phyloP scores from a whole-genome alignment of 2,113 vertebrate species.

The Tringa solitaria region DNA sequence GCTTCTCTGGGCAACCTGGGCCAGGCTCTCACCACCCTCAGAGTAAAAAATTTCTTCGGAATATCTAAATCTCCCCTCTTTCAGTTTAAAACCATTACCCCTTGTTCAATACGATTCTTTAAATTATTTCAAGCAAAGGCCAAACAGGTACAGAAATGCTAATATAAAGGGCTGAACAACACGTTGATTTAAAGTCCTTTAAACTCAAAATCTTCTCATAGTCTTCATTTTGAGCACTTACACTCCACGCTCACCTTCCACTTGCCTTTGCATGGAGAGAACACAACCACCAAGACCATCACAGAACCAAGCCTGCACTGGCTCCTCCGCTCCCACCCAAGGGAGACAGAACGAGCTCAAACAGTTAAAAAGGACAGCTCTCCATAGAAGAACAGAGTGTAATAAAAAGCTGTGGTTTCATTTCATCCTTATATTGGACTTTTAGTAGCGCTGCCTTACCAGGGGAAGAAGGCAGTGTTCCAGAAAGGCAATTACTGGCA shows the following conservation, averaged over 20 bases:
- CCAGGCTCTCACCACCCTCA: not conserved
- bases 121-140: not conserved
- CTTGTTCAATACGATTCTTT: not conserved
- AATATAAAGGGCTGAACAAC: not conserved
- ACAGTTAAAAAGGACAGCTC: not conserved
- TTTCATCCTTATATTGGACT: not conserved
- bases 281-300: not conserved
- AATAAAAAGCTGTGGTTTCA: not conserved
- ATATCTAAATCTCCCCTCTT: not conserved
- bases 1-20: not conserved
- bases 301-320: not conserved
- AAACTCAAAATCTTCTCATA: not conserved
- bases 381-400: not conserved
- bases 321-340: not conserved
- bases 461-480: not conserved
- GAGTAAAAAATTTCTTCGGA: not conserved
- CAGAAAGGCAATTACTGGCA: not conserved
- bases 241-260: fast-evolving
- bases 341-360: not conserved
- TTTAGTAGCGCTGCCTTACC: not conserved
- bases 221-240: not conserved
- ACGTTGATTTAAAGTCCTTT: not conserved
- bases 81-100: not conserved
- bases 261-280: not conserved
- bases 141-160: not conserved